A percentile compares a stretch with the other conserved stretches of the same genome.
These are phyloP conservation scores for Alosa sapidissima DNA, from an alignment of 2,797 vertebrate species.

Conservation along the genomic window DNA sequence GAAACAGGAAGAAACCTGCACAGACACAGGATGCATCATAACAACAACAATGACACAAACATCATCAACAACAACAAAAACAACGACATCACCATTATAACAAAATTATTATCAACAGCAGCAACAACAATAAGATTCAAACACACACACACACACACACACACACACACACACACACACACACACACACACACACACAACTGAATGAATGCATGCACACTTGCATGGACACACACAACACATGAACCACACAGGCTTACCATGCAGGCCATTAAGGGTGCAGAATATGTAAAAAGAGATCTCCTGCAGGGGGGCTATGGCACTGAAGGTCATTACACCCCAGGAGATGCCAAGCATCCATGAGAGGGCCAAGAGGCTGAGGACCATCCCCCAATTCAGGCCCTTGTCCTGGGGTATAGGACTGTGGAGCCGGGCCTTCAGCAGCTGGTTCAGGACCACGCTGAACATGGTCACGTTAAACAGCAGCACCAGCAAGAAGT, in stretches of 20 bases:
- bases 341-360: slow-evolving; percentile 21
- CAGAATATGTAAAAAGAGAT: slow-evolving; percentile 13
- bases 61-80: too few species aligned
- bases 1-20: background rate
- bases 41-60: too few species aligned
- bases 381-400: background rate
- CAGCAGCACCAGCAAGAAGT: background rate
- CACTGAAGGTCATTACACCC: background rate
- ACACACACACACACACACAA: background rate
- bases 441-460: background rate
- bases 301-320: background rate
- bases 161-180: background rate
- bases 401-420: background rate
- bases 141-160: background rate
- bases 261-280: background rate
- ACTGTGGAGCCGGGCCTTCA: background rate
- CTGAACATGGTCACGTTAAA: slow-evolving; percentile 14
- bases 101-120: background rate
- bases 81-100: too few species aligned
- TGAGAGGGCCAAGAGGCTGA: slow-evolving; percentile 25
- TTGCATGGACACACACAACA: background rate
- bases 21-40: background rate
- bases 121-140: background rate
- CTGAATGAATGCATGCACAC: background rate
- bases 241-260: background rate